These are phyloP conservation scores for Scrobipalpa costella DNA, from an alignment of 2,888 invertebrate species.

Conservation along the genomic window DNA sequence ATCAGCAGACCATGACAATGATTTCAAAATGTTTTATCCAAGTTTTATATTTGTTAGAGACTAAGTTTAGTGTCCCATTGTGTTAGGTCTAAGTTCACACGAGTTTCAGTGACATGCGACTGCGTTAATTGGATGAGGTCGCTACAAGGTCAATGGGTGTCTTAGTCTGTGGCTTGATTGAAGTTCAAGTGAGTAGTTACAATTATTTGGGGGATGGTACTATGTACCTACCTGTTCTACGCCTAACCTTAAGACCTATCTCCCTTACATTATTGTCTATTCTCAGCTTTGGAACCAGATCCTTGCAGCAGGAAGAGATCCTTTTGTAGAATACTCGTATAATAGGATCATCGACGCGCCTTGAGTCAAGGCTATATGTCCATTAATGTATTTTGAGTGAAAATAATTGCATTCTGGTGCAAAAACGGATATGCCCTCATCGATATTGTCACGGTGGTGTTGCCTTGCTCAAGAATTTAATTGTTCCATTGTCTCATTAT, in stretches of 20 bases:
- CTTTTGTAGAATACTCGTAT: too few species aligned
- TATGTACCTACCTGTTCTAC: too few species aligned
- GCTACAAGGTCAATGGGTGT: neutral
- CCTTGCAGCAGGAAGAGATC: too few species aligned
- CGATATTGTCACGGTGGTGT: slow-evolving; percentile 9
- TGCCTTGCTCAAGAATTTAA: slow-evolving; percentile 21
- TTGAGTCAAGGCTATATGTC: too few species aligned
- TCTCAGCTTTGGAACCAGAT: too few species aligned
- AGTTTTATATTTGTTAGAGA: neutral
- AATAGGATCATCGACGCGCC: too few species aligned
- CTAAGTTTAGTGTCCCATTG: slow-evolving; percentile 9
- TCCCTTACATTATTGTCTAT: too few species aligned
- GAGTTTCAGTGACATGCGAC: neutral
- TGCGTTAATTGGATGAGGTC: slow-evolving; percentile 5
- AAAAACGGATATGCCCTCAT: slow-evolving; percentile 10
- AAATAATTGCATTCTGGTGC: neutral
- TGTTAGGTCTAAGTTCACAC: neutral
- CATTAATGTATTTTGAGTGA: neutral
- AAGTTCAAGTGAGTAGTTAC: too few species aligned
- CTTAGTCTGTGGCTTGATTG: neutral
- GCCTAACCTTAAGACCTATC: too few species aligned
- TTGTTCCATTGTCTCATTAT: slow-evolving; percentile 24
- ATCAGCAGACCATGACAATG: neutral
- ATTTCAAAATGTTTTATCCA: neutral
- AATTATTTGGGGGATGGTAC: neutral